Evolutionary conservation across 2,797 vertebrate genomes (phyloP).

Genomic region (Xyrichtys novacula): DNA sequence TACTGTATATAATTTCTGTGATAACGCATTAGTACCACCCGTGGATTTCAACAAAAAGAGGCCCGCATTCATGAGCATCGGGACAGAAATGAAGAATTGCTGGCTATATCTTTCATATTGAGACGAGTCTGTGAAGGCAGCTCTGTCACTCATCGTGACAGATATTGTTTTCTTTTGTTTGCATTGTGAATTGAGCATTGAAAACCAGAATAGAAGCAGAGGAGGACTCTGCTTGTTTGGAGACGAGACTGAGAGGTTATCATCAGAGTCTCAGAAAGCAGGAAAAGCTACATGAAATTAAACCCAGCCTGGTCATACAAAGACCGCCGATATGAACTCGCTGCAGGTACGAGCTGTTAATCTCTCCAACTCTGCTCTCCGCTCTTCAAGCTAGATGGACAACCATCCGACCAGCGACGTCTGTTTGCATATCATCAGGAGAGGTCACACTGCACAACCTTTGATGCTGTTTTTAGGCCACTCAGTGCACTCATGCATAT

Average conservation of each 20-base stretch:
- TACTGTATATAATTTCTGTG: slow-evolving; percentile 49
- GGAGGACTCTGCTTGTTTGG: slow-evolving; percentile 45
- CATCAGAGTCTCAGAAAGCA: slow-evolving; percentile 47
- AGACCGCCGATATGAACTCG: no score
- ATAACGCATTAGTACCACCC: slow-evolving; percentile 64
- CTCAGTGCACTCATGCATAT: slow-evolving; percentile 60
- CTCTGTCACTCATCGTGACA: slow-evolving; percentile 74
- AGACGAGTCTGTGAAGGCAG: slow-evolving; percentile 56
- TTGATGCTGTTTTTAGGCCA: slow-evolving; percentile 70
- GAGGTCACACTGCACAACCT: slow-evolving; percentile 58
- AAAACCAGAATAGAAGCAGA: slow-evolving; percentile 69
- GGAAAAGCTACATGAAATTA: slow-evolving; percentile 32
- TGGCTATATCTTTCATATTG: slow-evolving; percentile 68
- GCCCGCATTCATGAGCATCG: slow-evolving; percentile 42
- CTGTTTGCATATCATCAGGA: slow-evolving; percentile 71
- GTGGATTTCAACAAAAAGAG: slow-evolving; percentile 59
- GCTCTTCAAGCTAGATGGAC: slow-evolving; percentile 48
- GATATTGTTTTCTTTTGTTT: slow-evolving; percentile 74
- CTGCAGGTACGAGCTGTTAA: slow-evolving; percentile 14
- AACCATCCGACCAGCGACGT: slow-evolving; percentile 65
- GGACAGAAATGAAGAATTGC: slow-evolving; percentile 63
- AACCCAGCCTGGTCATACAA: slow-evolving; percentile 5
- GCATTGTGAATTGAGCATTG: slow-evolving; percentile 64
- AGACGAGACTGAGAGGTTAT: slow-evolving; percentile 69
- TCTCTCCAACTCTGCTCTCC: slow-evolving; percentile 1